These are phyloP conservation scores for Pontoporia blainvillei DNA, from an alignment of 2,113 vertebrate species.

Conservation along the genomic window DNA sequence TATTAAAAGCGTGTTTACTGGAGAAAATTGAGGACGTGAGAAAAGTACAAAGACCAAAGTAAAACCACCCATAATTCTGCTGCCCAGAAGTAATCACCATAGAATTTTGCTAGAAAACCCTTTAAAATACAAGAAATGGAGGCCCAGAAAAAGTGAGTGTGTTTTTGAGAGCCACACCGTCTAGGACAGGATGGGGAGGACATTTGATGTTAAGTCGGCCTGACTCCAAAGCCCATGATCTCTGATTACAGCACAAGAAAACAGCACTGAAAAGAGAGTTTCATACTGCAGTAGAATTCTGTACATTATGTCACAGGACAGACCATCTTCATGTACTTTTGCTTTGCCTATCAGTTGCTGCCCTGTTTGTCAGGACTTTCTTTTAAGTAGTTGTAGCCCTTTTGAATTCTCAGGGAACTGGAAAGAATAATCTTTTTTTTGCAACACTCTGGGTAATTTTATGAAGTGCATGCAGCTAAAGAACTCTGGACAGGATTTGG, in stretches of 20 bases:
- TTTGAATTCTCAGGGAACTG: neutral
- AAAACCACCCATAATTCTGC: neutral
- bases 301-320: neutral
- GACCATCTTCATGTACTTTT: neutral
- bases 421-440: neutral
- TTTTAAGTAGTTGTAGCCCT: neutral
- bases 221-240: neutral
- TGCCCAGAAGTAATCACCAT: neutral
- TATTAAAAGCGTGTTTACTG: neutral
- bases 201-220: neutral
- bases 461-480: neutral
- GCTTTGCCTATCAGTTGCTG: neutral
- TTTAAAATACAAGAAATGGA: neutral
- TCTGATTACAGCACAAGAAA: neutral
- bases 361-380: neutral
- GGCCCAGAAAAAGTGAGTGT: neutral
- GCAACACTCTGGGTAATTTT: neutral
- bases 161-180: neutral
- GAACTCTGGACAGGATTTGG: neutral
- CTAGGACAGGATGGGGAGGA: neutral
- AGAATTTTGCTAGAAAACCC: neutral
- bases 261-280: neutral
- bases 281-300: accelerated
- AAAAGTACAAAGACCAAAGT: neutral
- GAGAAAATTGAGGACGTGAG: neutral